Evolutionary conservation across 2,113 vertebrate genomes (phyloP).

Genomic region (Pavo muticus): DNA sequence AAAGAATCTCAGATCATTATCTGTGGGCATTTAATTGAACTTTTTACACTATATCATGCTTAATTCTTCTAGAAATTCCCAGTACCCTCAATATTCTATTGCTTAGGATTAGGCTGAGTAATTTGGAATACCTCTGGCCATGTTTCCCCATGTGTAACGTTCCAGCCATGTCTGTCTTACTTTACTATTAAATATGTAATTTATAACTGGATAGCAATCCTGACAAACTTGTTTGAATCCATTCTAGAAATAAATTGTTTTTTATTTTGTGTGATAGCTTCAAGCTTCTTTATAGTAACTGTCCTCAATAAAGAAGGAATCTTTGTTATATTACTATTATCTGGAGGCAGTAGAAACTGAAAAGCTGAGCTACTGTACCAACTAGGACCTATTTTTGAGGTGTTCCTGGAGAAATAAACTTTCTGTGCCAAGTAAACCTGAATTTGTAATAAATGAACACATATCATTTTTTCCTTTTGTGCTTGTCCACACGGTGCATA

Average conservation of each 20-base stretch:
- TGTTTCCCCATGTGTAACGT: constrained; percentile 65
- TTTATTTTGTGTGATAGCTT: constrained; percentile 67
- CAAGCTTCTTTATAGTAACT: constrained; percentile 72
- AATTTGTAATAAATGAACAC: neutral
- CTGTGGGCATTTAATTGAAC: constrained; percentile 43
- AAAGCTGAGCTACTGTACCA: constrained; percentile 16
- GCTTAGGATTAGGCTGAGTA: constrained; percentile 59
- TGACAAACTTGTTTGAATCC: constrained; percentile 76
- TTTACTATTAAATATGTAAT: constrained; percentile 76
- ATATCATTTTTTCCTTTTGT: neutral
- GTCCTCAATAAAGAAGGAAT: constrained; percentile 66
- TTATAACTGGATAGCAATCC: constrained; percentile 77
- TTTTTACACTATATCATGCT: constrained; percentile 44
- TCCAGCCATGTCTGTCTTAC: constrained; percentile 67
- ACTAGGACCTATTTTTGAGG: neutral
- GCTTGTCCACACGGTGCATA: neutral
- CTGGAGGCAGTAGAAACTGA: constrained; percentile 55
- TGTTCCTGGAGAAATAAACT: neutral
- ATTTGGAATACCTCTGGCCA: constrained; percentile 67
- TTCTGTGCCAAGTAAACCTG: neutral
- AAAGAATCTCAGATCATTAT: constrained; percentile 32
- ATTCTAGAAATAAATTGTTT: constrained; percentile 73
- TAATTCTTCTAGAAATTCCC: constrained; percentile 66
- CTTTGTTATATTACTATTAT: constrained; percentile 51
- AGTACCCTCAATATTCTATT: constrained; percentile 52